These are phyloP conservation scores for Grammomys surdaster DNA, from an alignment of 2,113 vertebrate species.

Conservation along the genomic window DNA sequence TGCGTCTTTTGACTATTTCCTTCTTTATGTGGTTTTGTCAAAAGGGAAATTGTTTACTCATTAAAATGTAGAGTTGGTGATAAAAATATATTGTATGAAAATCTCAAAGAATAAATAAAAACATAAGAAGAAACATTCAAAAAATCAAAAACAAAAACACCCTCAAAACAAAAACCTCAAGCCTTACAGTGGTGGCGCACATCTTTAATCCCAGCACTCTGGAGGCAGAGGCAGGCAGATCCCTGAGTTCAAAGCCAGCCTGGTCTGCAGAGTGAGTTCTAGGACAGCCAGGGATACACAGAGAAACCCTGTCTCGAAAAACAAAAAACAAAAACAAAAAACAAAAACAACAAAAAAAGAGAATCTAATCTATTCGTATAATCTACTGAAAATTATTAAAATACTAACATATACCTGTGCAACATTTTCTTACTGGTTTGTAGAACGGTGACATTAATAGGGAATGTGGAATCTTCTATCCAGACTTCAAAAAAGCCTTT, in stretches of 20 bases:
- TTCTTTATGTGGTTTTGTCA: neutral
- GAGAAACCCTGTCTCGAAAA: neutral
- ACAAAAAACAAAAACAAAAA: no score
- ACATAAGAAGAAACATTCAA: neutral
- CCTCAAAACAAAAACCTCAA: neutral
- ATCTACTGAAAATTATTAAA: neutral
- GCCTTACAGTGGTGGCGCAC: neutral
- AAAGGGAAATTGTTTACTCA: slow-evolving; percentile 23
- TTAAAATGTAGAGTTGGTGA: neutral
- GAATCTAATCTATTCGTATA: neutral
- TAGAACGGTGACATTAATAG: neutral
- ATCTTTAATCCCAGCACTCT: neutral
- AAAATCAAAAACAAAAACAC: neutral
- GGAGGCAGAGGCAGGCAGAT: neutral
- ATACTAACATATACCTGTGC: neutral
- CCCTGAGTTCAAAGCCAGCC: neutral
- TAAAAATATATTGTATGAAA: neutral
- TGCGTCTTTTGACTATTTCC: neutral
- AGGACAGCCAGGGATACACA: neutral
- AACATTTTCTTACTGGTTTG: slow-evolving; percentile 13
- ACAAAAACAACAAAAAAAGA: no score
- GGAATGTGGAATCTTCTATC: neutral
- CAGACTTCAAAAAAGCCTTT: slow-evolving; percentile 13
- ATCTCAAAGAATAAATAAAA: neutral
- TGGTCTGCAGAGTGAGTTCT: neutral